phyloP scores from a whole-genome alignment of 2,113 vertebrate genomes.

The Engystomops pustulosus region DNA sequence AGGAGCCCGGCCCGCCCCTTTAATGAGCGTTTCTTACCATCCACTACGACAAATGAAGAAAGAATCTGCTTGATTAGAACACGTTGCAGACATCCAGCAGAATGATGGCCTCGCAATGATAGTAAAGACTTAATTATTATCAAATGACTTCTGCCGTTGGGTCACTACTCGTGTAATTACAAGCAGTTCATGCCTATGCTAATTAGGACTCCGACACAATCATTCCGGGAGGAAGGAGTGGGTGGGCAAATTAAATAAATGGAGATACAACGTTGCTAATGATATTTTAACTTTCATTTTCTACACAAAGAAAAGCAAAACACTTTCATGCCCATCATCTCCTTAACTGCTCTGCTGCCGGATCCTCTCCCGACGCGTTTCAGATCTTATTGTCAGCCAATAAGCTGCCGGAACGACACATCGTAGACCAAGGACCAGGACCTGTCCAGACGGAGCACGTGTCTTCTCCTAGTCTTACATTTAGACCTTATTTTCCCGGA shows the following conservation, averaged over 20 bases:
- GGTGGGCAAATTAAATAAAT: slow-evolving; percentile 60
- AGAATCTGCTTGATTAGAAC: slow-evolving; percentile 34
- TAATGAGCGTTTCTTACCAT: too few relatives aligned
- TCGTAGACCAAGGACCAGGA: too few relatives aligned
- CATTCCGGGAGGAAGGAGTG: slow-evolving; percentile 52
- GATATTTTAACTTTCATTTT: slow-evolving; percentile 61
- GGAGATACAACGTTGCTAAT: slow-evolving; percentile 59
- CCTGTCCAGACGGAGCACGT: not conserved
- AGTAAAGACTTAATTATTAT: slow-evolving; percentile 58
- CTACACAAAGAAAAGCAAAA: slow-evolving; percentile 56
- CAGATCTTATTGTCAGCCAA: not conserved
- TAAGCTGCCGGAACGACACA: not conserved
- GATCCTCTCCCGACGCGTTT: slow-evolving; percentile 8
- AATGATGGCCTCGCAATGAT: slow-evolving; percentile 56
- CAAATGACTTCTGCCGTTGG: slow-evolving; percentile 59
- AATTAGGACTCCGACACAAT: slow-evolving; percentile 55
- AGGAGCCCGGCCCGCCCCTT: too few relatives aligned
- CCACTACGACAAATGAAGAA: not conserved
- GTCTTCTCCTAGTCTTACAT: slow-evolving; percentile 1
- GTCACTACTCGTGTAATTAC: slow-evolving; percentile 61
- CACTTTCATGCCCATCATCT: slow-evolving; percentile 58
- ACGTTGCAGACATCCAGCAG: slow-evolving; percentile 32
- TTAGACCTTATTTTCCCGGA: slow-evolving; percentile 10
- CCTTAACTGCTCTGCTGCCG: slow-evolving; percentile 49
- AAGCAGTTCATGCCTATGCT: slow-evolving; percentile 60